Conservation (phyloP, 2,888 invertebrate species). For the Drosophila neotestacea region DNA sequence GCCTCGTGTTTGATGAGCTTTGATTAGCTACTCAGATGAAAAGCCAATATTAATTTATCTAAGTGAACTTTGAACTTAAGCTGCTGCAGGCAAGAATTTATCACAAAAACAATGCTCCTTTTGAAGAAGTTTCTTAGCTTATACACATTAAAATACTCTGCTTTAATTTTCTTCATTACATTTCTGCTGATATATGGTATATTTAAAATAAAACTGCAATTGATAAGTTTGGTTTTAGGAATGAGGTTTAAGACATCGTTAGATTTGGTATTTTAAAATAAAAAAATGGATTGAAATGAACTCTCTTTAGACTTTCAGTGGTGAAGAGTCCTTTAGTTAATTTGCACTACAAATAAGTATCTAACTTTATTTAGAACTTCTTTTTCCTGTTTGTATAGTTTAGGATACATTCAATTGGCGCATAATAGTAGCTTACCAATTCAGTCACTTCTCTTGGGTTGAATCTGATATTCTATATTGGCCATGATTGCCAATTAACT, state of each 20-base stretch:
- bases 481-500: constrained; percentile 18
- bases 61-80: constrained; percentile 33
- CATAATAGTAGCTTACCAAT: neutral
- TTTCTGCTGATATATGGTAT: too few relatives aligned
- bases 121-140: too few relatives aligned
- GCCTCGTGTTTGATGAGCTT: constrained; percentile 62
- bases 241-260: too few relatives aligned
- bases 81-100: neutral
- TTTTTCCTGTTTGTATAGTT: too few relatives aligned
- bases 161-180: neutral
- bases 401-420: neutral
- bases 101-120: neutral
- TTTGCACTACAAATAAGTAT: too few relatives aligned
- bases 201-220: too few relatives aligned
- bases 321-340: too few relatives aligned
- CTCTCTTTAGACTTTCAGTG: neutral
- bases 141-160: neutral
- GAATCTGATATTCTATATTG: constrained; percentile 8
- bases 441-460: neutral
- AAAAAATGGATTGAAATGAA: too few relatives aligned
- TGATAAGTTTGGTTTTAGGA: too few relatives aligned
- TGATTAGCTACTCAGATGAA: constrained; percentile 58
- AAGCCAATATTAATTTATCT: constrained; percentile 52
- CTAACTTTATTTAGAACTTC: too few relatives aligned
- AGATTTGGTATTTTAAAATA: too few relatives aligned